Evolutionary conservation across 2,797 vertebrate genomes (phyloP).

Genomic region (Hoplostethus atlanticus): DNA sequence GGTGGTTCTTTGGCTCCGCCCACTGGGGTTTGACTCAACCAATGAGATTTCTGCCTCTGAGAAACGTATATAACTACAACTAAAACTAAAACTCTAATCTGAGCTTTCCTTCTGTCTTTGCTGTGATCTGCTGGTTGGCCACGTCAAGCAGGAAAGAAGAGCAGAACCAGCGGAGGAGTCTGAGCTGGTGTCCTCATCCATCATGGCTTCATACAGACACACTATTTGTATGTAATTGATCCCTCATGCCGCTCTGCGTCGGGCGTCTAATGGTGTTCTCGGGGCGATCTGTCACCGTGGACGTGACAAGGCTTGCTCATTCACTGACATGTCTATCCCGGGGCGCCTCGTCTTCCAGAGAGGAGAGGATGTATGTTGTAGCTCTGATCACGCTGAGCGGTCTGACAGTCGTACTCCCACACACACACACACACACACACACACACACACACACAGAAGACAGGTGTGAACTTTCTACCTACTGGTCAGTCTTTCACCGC

Average conservation of each 20-base stretch:
- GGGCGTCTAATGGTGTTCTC: constrained; percentile 48
- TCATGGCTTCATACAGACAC: constrained; percentile 45
- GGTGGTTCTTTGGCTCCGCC: neutral
- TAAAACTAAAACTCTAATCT: neutral
- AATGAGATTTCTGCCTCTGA: constrained; percentile 5
- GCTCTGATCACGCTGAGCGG: constrained; percentile 6
- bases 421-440: constrained; percentile 13
- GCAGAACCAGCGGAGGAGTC: constrained; percentile 16
- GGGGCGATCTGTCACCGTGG: constrained; percentile 37
- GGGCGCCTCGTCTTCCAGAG: constrained; percentile 13
- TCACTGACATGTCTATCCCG: constrained; percentile 7
- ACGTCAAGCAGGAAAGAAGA: constrained; percentile 7
- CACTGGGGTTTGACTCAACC: neutral
- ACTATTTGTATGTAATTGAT: constrained; percentile 63
- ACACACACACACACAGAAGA: constrained; percentile 4
- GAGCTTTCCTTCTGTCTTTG: neutral
- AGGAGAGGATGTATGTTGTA: neutral
- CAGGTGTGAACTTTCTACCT: too few relatives aligned
- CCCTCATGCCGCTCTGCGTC: constrained; percentile 37
- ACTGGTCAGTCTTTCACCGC: too few relatives aligned
- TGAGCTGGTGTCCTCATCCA: constrained; percentile 42
- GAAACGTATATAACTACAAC: neutral
- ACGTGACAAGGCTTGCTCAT: constrained; percentile 28
- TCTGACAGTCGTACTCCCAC: constrained; percentile 1
- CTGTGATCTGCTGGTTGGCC: neutral